These are phyloP conservation scores for Linnaemya tessellans DNA, from an alignment of 2,888 invertebrate genomes.

Conservation along the genomic window DNA sequence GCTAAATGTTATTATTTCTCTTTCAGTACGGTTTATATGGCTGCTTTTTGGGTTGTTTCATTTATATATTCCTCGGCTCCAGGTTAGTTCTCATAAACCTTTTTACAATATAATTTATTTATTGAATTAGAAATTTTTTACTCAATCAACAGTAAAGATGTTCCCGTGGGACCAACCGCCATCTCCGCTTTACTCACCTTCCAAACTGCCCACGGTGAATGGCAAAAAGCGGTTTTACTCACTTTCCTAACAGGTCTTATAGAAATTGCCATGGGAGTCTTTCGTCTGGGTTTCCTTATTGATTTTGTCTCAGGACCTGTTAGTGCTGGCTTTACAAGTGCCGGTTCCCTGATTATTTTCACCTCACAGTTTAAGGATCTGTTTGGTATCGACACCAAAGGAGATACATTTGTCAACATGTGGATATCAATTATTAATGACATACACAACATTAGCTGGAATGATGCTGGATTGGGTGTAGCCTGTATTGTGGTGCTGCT, in stretches of 20 bases:
- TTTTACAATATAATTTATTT: not conserved
- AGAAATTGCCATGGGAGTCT: constrained; percentile 91
- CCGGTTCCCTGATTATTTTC: constrained; percentile 94
- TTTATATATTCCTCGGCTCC: constrained; percentile 74
- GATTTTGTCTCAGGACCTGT: constrained; percentile 96
- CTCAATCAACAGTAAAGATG: constrained; percentile 89
- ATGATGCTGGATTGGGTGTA: constrained; percentile 91
- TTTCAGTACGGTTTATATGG: constrained; percentile 95
- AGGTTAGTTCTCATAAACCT: constrained; percentile 41
- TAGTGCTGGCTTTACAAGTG: constrained; percentile 94
- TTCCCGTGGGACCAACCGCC: constrained; percentile 96
- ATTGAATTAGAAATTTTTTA: constrained; percentile 86
- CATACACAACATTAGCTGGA: constrained; percentile 87
- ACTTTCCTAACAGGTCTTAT: constrained; percentile 90
- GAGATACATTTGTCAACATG: constrained; percentile 91
- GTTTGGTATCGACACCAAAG: constrained; percentile 89
- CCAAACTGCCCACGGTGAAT: constrained; percentile 88
- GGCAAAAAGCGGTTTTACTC: constrained; percentile 89
- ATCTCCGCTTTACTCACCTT: constrained; percentile 94
- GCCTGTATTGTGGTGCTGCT: constrained; percentile 90
- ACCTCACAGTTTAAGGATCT: constrained; percentile 94
- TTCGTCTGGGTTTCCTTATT: constrained; percentile 93
- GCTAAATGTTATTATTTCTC: constrained; percentile 10
- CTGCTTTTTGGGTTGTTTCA: constrained; percentile 94
- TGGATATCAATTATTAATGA: constrained; percentile 89